Conservation (phyloP, 2,888 invertebrate genomes). For the Oscheius sp. region DNA sequence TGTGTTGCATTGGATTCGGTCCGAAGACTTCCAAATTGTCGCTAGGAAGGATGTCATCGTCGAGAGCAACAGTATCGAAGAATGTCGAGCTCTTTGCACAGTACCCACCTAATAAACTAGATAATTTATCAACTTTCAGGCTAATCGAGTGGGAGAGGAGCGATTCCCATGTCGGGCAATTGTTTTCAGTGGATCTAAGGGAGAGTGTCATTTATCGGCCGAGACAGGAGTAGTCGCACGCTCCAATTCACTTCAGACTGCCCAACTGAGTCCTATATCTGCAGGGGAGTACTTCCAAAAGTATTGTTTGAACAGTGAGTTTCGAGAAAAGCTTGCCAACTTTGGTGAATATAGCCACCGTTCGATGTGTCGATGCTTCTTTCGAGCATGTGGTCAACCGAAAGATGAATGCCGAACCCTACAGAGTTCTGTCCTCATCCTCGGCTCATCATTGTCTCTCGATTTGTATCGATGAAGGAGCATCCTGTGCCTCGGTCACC, state of each 20-base stretch:
- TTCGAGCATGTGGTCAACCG: conserved; percentile 66
- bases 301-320: conserved; percentile 64
- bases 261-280: conserved; percentile 62
- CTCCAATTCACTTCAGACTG: conserved; percentile 19
- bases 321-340: too few species aligned
- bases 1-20: conserved; percentile 66
- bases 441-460: conserved; percentile 62
- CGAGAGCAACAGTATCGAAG: conserved; percentile 51
- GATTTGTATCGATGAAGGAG: conserved; percentile 62
- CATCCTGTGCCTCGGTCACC: conserved; percentile 72
- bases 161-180: conserved; percentile 69
- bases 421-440: conserved; percentile 55
- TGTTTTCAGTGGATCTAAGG: conserved; percentile 61
- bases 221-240: conserved; percentile 52
- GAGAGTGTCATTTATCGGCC: conserved; percentile 69
- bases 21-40: conserved; percentile 66
- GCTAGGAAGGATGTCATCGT: conserved; percentile 67
- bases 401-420: conserved; percentile 55
- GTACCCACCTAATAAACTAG: conserved; percentile 35
- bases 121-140: conserved; percentile 40
- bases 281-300: conserved; percentile 70
- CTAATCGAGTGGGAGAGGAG: conserved; percentile 64
- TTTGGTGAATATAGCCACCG: conserved; percentile 48
- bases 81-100: conserved; percentile 44
- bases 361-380: conserved; percentile 64